A percentile compares a stretch with the other conserved stretches of the same genome.
Conservation (phyloP, 2,888 invertebrate species). For the Erebia ligea region DNA sequence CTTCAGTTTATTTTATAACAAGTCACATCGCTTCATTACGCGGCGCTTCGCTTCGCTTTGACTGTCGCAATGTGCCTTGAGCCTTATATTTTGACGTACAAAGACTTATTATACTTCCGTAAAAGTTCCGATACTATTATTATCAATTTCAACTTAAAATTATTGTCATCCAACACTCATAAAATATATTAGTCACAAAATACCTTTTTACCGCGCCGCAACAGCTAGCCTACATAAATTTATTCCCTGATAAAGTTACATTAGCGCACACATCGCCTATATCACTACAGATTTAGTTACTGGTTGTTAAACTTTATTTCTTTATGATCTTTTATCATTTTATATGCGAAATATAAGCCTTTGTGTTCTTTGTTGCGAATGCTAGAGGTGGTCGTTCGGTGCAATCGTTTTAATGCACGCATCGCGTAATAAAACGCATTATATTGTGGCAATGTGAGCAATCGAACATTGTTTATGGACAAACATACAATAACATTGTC, state of each 20-base stretch:
- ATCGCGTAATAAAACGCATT: constrained; percentile 57
- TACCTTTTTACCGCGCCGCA: constrained; percentile 36
- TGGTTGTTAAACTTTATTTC: constrained; percentile 69
- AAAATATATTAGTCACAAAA: constrained; percentile 30
- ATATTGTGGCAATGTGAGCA: constrained; percentile 69
- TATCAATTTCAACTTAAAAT: constrained; percentile 21
- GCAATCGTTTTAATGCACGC: constrained; percentile 46
- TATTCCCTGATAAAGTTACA: constrained; percentile 45
- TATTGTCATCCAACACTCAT: constrained; percentile 26
- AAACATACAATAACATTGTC: constrained; percentile 56
- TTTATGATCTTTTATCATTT: constrained; percentile 67
- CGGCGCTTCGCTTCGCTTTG: too few relatives aligned
- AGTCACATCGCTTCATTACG: too few relatives aligned
- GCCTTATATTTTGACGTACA: too few relatives aligned
- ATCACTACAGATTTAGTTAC: constrained; percentile 60
- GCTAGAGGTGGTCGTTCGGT: constrained; percentile 50
- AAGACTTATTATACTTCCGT: too few relatives aligned
- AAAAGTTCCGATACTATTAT: not conserved
- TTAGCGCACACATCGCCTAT: constrained; percentile 47
- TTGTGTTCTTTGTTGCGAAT: constrained; percentile 60
- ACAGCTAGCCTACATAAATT: constrained; percentile 47
- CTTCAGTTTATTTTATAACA: too few relatives aligned
- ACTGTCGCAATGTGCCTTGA: too few relatives aligned
- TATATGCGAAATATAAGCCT: constrained; percentile 53
- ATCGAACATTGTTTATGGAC: constrained; percentile 65